These are phyloP conservation scores for Andrena flavipes DNA, from an alignment of 2,888 invertebrate genomes.

Conservation along the genomic window DNA sequence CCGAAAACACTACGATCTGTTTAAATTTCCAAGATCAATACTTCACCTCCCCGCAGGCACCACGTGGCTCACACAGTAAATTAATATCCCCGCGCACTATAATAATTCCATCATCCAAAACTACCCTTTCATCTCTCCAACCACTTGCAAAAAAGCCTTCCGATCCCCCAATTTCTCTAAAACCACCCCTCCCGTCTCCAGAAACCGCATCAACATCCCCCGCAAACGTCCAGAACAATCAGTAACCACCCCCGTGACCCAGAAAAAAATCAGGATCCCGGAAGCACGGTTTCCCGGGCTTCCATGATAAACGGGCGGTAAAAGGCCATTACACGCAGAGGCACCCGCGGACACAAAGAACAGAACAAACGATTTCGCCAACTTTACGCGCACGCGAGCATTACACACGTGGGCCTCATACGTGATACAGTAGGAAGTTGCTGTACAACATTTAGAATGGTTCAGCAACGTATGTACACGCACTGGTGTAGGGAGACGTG, in stretches of 20 bases:
- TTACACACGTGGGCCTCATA: slow-evolving; percentile 2
- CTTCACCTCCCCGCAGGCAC: too few species aligned
- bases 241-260: background rate
- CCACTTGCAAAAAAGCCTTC: too few species aligned
- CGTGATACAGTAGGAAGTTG: slow-evolving; percentile 60
- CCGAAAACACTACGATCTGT: too few species aligned
- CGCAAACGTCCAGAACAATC: background rate
- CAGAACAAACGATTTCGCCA: slow-evolving; percentile 69
- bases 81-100: too few species aligned
- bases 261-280: slow-evolving; percentile 13
- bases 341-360: slow-evolving; percentile 64
- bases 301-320: slow-evolving; percentile 64
- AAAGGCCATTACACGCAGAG: slow-evolving; percentile 58
- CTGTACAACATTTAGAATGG: slow-evolving; percentile 54
- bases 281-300: slow-evolving; percentile 20
- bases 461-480: slow-evolving; percentile 55
- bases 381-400: slow-evolving; percentile 59
- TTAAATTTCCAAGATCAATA: too few species aligned
- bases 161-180: too few species aligned
- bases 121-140: too few species aligned
- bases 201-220: background rate
- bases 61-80: too few species aligned
- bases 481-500: slow-evolving; percentile 9
- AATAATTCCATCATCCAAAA: too few species aligned
- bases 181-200: background rate